A percentile compares a stretch with the other conserved stretches of the same genome.
These are phyloP conservation scores for Podocnemis expansa DNA, from an alignment of 2,113 vertebrate genomes.

Conservation along the genomic window DNA sequence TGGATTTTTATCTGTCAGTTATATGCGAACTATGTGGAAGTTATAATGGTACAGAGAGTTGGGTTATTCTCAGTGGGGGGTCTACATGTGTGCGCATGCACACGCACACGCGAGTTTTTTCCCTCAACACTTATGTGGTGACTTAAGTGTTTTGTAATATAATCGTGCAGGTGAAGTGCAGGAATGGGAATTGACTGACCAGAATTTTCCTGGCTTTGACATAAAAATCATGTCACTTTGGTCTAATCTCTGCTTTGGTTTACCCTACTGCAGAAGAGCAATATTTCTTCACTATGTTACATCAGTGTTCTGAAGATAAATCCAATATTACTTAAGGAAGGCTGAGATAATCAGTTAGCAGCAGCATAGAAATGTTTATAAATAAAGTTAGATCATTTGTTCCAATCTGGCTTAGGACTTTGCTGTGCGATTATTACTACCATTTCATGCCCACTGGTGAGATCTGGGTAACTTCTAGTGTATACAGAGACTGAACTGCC, in stretches of 20 bases:
- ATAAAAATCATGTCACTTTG: rapidly evolving
- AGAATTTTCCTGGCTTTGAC: not conserved
- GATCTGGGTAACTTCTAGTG: not conserved
- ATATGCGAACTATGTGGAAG: not conserved
- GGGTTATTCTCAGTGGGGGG: rapidly evolving
- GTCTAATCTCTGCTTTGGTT: rapidly evolving
- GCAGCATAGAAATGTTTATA: rapidly evolving
- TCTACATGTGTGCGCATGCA: rapidly evolving
- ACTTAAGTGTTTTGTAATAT: not conserved
- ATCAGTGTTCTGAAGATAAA: not conserved
- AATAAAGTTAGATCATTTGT: not conserved
- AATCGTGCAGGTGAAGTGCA: not conserved
- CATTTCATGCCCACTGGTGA: not conserved
- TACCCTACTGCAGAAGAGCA: not conserved
- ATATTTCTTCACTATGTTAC: not conserved
- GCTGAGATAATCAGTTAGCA: not conserved
- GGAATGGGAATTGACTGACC: rapidly evolving
- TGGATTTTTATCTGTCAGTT: not conserved
- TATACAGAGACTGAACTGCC: too few relatives aligned
- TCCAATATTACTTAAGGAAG: not conserved
- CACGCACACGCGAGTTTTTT: not conserved
- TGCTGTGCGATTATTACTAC: not conserved
- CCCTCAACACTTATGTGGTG: not conserved
- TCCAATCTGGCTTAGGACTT: not conserved
- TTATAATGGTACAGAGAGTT: not conserved